Evolutionary conservation across 2,797 vertebrate genomes (phyloP).

Genomic region (Odontamblyopus rebecca): DNA sequence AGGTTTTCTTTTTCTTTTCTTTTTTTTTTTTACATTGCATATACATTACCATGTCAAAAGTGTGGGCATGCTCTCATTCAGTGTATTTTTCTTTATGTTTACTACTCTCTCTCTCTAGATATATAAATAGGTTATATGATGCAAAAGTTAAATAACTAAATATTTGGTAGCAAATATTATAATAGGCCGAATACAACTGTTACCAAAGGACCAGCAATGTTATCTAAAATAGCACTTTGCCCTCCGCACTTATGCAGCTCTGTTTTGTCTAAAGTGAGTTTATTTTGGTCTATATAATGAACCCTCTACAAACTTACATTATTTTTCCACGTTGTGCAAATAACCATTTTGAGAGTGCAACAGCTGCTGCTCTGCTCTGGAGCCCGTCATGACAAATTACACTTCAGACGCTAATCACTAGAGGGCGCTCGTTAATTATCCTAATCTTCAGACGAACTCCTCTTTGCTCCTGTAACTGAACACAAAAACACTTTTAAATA

Average conservation of each 20-base stretch:
- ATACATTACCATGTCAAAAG: too few relatives aligned
- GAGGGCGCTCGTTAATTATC: constrained; percentile 46
- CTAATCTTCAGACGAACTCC: neutral
- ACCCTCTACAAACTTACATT: neutral
- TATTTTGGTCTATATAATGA: neutral
- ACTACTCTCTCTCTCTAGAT: too few relatives aligned
- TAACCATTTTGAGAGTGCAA: neutral
- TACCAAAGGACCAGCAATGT: neutral
- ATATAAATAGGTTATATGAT: too few relatives aligned
- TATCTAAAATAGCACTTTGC: neutral
- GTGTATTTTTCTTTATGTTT: too few relatives aligned
- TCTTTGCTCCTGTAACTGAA: neutral
- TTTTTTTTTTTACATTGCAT: too few relatives aligned
- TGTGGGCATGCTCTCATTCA: too few relatives aligned
- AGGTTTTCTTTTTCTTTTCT: too few relatives aligned
- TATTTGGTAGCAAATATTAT: too few relatives aligned
- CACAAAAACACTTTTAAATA: neutral
- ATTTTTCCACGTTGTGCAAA: constrained; percentile 2
- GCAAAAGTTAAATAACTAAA: too few relatives aligned
- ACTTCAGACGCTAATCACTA: constrained; percentile 41
- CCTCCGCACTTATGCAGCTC: neutral
- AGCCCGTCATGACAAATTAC: neutral
- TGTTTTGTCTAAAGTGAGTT: neutral
- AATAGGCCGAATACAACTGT: too few relatives aligned
- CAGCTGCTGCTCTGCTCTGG: neutral